Evolutionary conservation across 2,113 vertebrate genomes (phyloP), one percentile per base, ranked within the genome.

Genomic region (Grantiella picta): DNA sequence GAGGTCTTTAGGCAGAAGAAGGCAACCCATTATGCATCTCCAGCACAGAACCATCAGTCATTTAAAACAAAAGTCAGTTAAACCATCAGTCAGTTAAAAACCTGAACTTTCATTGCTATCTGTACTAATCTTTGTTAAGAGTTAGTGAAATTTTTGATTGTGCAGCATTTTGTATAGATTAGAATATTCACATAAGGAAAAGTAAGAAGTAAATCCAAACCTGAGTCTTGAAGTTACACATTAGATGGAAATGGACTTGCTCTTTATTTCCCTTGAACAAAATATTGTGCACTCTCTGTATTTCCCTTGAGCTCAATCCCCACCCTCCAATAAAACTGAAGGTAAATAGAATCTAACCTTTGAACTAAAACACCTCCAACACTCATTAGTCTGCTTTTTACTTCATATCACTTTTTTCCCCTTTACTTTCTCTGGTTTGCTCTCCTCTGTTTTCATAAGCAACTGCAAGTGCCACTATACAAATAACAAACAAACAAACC

Each of bases 221-320:
- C 12, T 33, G 28, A 53, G 3, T 60, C 38, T 33, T 50, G 38
- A 5, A 42, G 1, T 64, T 33, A 15, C 3, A 56, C 0, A 0
- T 23, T 20, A 54, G 17, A 50, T 18, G 24, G 60, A 68, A 71
- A 50, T 11, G n/a, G 2, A 68, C 1, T 36, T 25, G 2, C 5
- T 45, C 12, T 29, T 23, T 33, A n/a, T 42, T 71, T 72, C 19
- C 9, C 33, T 36, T 25, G 5, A 50, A 35, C 6, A 56, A 64
- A 80, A 56, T 5, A n/a, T 22, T 7, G 38, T 53, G n/a, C 40
- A n/a, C 12, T 54, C 7, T 40, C 16, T 63, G 2, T 70, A 29
- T 25, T 31, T 80, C 31, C 29, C 35, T 35, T 42, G 25, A 71
- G 29, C 15, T 56, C 22, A 4, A 1, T 6, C 23, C 64, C 42